Base-by-base conservation (phyloP, 1,140 invertebrate species). In the Papilio helenus region DNA sequence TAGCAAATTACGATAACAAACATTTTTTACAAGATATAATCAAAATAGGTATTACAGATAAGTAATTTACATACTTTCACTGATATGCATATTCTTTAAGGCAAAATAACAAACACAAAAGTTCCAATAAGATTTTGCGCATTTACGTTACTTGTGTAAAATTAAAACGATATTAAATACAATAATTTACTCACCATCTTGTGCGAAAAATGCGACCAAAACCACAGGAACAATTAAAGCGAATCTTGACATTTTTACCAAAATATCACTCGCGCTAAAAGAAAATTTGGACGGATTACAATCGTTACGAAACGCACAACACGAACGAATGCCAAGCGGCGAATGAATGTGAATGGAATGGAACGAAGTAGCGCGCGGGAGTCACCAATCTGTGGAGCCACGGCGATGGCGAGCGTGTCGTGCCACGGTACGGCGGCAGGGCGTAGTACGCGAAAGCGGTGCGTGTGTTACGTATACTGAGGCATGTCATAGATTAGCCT, bases 191-290 rank as follows among this genome's bases (percentile, higher is more conserved):
- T 88, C 81, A 92, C 92, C 88, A 81, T 89, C 81, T 87, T 86
- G 85, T 9, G 90, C 82, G 79, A 92, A 91, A 72, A 90, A 73
- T 61, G 88, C 90, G 29, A 93, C 79, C 68, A 93, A 81, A 23
- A 93, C 83, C 9, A 92, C 84, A 42, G 91, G 87, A 83, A 93
- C 90, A 81, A 92, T 76, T 73, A 92, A 46, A 51, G 86, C 82
- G 44, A 93, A 84, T 73, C 90, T 91, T 79, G 87, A 87, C 92
- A 93, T 93, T 89, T 76, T 86, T 65, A 84, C 44, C 79, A 84
- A 84, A 84, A 84, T 58, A 85, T 61, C 79, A 87, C 87, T 79
- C 80, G 82, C 68, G 80, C 16, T 77, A 10, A 82, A 44, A 72
- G 49, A 74, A 82, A 80, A 71, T 79, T 80, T 80, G 76, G 44